Evolutionary conservation across 2,113 vertebrate species (phyloP).

Genomic region (Calidris pygmaea): DNA sequence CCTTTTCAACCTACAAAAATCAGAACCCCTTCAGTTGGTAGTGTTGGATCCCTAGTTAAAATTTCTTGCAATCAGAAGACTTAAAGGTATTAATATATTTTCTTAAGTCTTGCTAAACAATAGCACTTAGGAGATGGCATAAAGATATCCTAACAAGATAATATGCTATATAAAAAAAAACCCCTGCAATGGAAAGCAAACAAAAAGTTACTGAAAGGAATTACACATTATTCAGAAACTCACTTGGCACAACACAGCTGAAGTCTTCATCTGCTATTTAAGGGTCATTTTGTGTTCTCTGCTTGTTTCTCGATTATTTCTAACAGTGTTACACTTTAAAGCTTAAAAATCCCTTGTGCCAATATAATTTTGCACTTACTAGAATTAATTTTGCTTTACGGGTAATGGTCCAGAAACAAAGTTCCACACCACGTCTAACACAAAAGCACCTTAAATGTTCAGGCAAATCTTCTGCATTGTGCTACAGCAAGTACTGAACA

Average conservation of each 20-base stretch:
- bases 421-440: background rate
- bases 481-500: background rate
- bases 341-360: slow-evolving; percentile 2
- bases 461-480: background rate
- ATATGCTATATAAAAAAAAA: background rate
- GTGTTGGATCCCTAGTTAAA: background rate
- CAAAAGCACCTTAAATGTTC: background rate
- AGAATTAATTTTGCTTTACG: background rate
- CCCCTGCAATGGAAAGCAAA: background rate
- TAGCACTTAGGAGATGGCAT: background rate
- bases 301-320: background rate
- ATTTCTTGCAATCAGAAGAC: background rate
- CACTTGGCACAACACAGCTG: background rate
- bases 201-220: background rate
- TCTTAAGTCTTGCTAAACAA: background rate
- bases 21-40: background rate
- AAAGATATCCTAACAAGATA: background rate
- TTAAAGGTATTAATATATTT: background rate
- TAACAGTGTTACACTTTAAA: background rate
- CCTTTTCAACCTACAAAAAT: background rate
- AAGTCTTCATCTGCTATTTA: background rate
- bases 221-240: background rate
- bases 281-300: background rate
- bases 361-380: slow-evolving; percentile 4
- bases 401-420: slow-evolving; percentile 8